A percentile compares a stretch with the other conserved stretches of the same genome.
Evolutionary conservation across 2,797 vertebrate species (phyloP).

Genomic region (Sylvilagus floridanus): DNA sequence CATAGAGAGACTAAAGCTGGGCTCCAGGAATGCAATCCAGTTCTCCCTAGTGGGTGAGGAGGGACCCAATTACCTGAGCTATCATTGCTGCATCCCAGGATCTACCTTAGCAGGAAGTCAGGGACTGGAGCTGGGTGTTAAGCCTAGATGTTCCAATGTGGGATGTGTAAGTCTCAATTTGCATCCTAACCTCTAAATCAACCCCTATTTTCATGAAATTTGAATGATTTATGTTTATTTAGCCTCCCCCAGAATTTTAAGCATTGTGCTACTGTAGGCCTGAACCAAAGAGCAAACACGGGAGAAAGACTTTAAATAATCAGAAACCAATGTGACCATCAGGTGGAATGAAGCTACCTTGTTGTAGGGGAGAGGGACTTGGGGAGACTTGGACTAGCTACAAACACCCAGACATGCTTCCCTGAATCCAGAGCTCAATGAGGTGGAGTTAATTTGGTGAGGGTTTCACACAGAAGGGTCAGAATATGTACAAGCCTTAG

Average conservation of each 20-base stretch:
- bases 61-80: too few species aligned
- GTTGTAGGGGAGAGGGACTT: neutral
- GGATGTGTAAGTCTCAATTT: too few species aligned
- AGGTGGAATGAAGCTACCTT: too few species aligned
- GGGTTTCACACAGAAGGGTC: neutral
- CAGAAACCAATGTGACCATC: neutral
- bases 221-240: slow-evolving; percentile 49
- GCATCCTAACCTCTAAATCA: too few species aligned
- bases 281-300: neutral
- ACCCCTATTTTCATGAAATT: neutral
- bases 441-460: neutral
- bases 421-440: neutral
- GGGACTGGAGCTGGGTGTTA: too few species aligned
- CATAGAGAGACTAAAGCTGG: too few species aligned
- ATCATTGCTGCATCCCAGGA: too few species aligned
- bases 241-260: neutral
- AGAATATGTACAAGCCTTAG: neutral
- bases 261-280: neutral
- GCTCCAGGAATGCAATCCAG: too few species aligned
- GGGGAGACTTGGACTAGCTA: neutral
- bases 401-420: neutral
- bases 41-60: too few species aligned
- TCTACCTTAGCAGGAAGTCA: too few species aligned
- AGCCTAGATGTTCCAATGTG: too few species aligned
- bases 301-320: neutral